Conservation (phyloP, 2,113 vertebrate species). For the Syrmaticus mikado region DNA sequence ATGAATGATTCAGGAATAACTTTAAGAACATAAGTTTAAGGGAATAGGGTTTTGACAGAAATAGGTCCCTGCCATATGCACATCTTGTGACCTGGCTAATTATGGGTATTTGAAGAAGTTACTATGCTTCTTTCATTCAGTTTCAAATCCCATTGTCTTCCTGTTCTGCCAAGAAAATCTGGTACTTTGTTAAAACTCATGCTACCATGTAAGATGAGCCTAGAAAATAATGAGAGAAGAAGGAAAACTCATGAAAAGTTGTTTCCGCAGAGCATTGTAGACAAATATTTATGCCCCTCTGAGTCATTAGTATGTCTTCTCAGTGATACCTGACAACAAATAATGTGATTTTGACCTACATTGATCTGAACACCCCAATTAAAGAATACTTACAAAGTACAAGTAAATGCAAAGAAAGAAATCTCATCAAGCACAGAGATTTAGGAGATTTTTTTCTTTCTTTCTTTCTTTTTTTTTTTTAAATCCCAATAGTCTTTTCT, state of each 20-base stretch:
- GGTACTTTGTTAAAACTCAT: background rate
- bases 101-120: background rate
- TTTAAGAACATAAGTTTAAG: background rate
- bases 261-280: background rate
- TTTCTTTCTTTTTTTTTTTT: background rate
- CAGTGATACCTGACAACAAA: background rate
- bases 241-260: background rate
- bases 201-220: background rate
- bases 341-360: background rate
- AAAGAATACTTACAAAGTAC: background rate
- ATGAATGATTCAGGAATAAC: slow-evolving; percentile 41
- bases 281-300: background rate
- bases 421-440: background rate
- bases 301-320: background rate
- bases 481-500: background rate
- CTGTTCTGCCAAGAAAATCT: background rate
- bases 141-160: background rate
- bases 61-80: background rate
- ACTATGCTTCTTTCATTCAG: background rate
- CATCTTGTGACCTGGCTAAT: slow-evolving; percentile 23
- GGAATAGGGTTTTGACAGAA: background rate
- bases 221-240: background rate
- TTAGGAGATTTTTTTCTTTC: background rate
- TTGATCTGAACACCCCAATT: background rate
- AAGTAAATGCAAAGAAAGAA: background rate